phyloP scores from a whole-genome alignment of 2,888 invertebrate genomes.

The Latheticus oryzae region DNA sequence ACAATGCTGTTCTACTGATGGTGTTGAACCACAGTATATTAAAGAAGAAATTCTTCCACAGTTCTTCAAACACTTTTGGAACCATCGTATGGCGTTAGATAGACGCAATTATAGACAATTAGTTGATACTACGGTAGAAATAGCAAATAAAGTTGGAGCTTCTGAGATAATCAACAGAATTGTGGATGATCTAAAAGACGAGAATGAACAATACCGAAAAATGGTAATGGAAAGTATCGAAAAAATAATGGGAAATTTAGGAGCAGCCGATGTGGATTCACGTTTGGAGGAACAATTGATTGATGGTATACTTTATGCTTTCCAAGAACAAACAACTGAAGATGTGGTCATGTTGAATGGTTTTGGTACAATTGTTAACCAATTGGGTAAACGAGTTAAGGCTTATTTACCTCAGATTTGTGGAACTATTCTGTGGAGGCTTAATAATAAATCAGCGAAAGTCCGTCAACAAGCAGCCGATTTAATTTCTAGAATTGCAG shows the following conservation, averaged over 20 bases:
- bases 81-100: slow-evolving; percentile 99
- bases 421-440: slow-evolving; percentile 98
- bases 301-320: slow-evolving; percentile 98
- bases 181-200: slow-evolving; percentile 99
- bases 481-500: slow-evolving; percentile 96
- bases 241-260: slow-evolving; percentile 97
- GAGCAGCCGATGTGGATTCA: slow-evolving; percentile 98
- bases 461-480: slow-evolving; percentile 99
- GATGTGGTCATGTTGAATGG: slow-evolving; percentile 99
- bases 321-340: slow-evolving; percentile 99
- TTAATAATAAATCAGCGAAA: slow-evolving; percentile 99
- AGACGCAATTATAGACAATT: slow-evolving; percentile 97
- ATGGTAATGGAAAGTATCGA: slow-evolving; percentile 99
- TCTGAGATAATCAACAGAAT: slow-evolving; percentile 99
- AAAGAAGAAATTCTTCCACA: slow-evolving; percentile 99
- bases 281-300: slow-evolving; percentile 98
- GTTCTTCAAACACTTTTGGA: slow-evolving; percentile 99
- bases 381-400: slow-evolving; percentile 96
- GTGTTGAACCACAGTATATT: slow-evolving; percentile 99
- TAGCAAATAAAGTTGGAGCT: slow-evolving; percentile 99
- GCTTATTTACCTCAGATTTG: slow-evolving; percentile 99
- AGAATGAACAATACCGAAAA: slow-evolving; percentile 99
- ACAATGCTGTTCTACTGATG: slow-evolving; percentile 99
- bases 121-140: slow-evolving; percentile 99
- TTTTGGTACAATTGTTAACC: slow-evolving; percentile 98